A percentile compares a stretch with the other conserved stretches of the same genome.
Conservation (phyloP, 2,113 vertebrate genomes). For the Pagrus major region DNA sequence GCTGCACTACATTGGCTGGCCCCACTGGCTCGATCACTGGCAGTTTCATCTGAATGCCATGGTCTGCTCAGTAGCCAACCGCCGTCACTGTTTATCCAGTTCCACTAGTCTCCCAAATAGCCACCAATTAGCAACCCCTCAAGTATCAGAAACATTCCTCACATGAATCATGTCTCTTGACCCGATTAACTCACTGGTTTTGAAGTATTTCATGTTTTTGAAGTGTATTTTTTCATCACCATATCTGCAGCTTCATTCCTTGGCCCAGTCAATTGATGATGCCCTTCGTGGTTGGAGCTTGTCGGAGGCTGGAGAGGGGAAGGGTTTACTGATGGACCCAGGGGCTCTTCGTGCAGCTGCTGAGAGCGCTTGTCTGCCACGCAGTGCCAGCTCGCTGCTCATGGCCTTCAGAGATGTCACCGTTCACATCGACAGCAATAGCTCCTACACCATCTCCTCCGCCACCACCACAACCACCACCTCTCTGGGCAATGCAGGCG, state of each 20-base stretch:
- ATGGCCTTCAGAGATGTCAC: constrained; percentile 99
- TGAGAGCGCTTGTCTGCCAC: constrained; percentile 85
- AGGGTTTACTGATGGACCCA: constrained; percentile 83
- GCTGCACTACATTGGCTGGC: neutral
- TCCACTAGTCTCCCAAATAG: constrained; percentile 5
- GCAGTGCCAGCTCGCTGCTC: constrained; percentile 94
- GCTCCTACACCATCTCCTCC: constrained; percentile 94
- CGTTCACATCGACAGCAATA: constrained; percentile 97
- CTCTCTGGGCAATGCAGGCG: constrained; percentile 90
- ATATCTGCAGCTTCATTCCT: constrained; percentile 90
- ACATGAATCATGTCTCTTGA: constrained; percentile 6
- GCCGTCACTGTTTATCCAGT: constrained; percentile 23
- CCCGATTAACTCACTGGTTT: constrained; percentile 27
- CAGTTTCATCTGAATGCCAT: constrained; percentile 11
- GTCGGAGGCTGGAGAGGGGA: constrained; percentile 86
- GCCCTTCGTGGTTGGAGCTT: constrained; percentile 95
- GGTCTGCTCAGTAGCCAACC: neutral
- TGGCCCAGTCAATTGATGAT: constrained; percentile 98
- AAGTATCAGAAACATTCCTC: constrained; percentile 5
- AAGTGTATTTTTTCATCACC: constrained; percentile 15
- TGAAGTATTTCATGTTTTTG: constrained; percentile 9
- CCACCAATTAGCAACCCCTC: constrained; percentile 15
- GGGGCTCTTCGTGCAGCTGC: constrained; percentile 82
- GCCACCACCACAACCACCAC: constrained; percentile 89
- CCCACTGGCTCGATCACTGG: neutral